phyloP scores from a whole-genome alignment of 2,113 vertebrate genomes.

The Alligator mississippiensis region DNA sequence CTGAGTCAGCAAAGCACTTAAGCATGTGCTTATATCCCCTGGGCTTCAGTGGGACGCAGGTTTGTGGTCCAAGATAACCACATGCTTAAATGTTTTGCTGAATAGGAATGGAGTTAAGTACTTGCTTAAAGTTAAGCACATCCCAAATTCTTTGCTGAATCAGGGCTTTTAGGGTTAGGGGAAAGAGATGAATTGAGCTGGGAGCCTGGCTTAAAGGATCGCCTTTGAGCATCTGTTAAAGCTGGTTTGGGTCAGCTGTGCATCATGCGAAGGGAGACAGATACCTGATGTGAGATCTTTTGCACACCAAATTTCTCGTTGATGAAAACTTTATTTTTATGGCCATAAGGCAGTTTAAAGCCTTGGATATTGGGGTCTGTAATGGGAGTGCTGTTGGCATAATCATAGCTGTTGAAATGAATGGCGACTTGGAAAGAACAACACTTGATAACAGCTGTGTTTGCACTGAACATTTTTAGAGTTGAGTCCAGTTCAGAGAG shows the following conservation, averaged over 20 bases:
- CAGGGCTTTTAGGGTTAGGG: neutral
- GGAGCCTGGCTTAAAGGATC: neutral
- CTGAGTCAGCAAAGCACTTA: neutral
- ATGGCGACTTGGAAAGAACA: slow-evolving; percentile 74
- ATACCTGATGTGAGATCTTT: neutral
- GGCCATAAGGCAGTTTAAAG: slow-evolving; percentile 30
- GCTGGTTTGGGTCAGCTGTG: neutral
- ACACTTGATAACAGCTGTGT: slow-evolving; percentile 77
- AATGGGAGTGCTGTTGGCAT: slow-evolving; percentile 60
- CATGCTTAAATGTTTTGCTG: neutral
- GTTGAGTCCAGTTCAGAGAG: slow-evolving; percentile 75
- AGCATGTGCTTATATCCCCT: neutral
- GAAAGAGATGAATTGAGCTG: neutral
- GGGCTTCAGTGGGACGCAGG: neutral
- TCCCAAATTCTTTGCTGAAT: neutral
- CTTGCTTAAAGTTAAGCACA: neutral
- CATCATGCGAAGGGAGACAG: neutral
- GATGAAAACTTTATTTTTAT: neutral
- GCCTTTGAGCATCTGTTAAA: neutral
- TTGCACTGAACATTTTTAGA: slow-evolving; percentile 76
- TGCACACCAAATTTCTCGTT: neutral
- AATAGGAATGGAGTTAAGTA: neutral
- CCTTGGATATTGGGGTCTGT: slow-evolving; percentile 31
- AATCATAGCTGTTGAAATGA: slow-evolving; percentile 71
- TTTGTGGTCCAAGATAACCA: neutral